Evolutionary conservation across 37 sponge, comb jelly and placozoan species (phyloP), one percentile per base, ranked within the genome.

Genomic region (Axinella damicornis): DNA sequence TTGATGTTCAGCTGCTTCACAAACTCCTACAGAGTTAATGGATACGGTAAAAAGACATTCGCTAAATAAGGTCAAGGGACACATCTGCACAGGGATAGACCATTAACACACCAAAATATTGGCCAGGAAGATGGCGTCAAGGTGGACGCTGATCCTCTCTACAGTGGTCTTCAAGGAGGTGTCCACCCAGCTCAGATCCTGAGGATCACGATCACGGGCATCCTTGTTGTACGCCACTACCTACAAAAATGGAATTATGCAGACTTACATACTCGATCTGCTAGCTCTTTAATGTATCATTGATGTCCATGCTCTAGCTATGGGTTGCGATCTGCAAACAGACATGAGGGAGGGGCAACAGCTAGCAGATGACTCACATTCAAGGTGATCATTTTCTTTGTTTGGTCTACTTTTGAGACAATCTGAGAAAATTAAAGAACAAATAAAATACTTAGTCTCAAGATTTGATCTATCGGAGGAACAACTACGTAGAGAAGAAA

Each of bases 111-210:
- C 89, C 52, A 89, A 24, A 9, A 89, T 36, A 39, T 77, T 83
- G 53, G 38, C 39, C 0, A 89, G 56, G 32, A 89, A 89, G 19
- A 65, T 57, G 28, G 85, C n/a, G 55, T 64, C 53, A 30, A 83
- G 20, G 0, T 72, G 58, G 69, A 75, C 80, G 25, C 63, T 71
- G 57, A 89, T 39, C 41, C 90, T 58, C 18, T 78, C 52, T 12
- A 84, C 28, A 58, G 73, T 65, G 22, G 85, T 80, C 37, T 24
- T 28, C 25, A 89, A 63, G 35, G 77, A 46, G 17, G 79, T 68
- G 56, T 89, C 90, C 57, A 72, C 56, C 72, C 71, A 70, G 27
- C 19, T 38, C 73, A 89, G 82, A 34, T 89, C 64, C 30, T 76
- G 66, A 56, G 78, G 87, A 79, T 71, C 73, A 61, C 87, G 56